Percentiles rank a stretch among this genome's conserved stretches.
Evolutionary conservation across 2,888 invertebrate species (phyloP).

Genomic region (Lasiommata megera): DNA sequence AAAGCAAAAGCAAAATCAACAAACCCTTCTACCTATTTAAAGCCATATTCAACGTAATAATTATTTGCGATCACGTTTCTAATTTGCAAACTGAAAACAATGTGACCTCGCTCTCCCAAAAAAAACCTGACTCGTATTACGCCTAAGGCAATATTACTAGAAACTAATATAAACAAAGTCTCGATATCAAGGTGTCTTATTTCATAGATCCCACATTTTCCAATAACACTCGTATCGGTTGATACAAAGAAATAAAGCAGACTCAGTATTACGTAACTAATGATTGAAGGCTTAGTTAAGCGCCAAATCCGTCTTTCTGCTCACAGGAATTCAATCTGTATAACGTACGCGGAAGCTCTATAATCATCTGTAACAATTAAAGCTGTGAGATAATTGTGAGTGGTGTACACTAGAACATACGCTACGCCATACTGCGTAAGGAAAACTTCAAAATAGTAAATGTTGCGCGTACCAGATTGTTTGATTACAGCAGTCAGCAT

Average conservation of each 20-base stretch:
- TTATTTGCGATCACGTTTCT: conserved; percentile 8
- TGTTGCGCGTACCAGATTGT: conserved; percentile 38
- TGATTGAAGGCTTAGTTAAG: background rate
- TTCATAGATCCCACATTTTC: conserved; percentile 41
- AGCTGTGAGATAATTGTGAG: background rate
- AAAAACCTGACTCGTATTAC: conserved; percentile 13
- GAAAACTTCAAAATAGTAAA: conserved; percentile 5
- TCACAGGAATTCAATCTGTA: conserved; percentile 3
- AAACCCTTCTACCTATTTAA: background rate
- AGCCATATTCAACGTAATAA: background rate
- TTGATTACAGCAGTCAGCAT: conserved; percentile 39
- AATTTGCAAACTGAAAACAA: conserved; percentile 9
- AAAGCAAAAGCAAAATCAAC: background rate
- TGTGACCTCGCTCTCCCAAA: conserved; percentile 12
- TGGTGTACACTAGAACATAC: background rate
- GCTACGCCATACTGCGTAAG: conserved; percentile 11
- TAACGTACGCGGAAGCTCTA: background rate
- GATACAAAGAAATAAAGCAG: conserved; percentile 29
- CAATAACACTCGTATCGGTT: conserved; percentile 36
- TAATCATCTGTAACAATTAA: background rate
- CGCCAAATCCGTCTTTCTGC: background rate
- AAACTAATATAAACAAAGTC: conserved; percentile 42
- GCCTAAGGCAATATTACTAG: conserved; percentile 16
- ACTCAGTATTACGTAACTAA: conserved; percentile 31
- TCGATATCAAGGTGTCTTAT: conserved; percentile 44